phyloP scores from a whole-genome alignment of 2,797 vertebrate genomes.

The Potorous gilbertii region DNA sequence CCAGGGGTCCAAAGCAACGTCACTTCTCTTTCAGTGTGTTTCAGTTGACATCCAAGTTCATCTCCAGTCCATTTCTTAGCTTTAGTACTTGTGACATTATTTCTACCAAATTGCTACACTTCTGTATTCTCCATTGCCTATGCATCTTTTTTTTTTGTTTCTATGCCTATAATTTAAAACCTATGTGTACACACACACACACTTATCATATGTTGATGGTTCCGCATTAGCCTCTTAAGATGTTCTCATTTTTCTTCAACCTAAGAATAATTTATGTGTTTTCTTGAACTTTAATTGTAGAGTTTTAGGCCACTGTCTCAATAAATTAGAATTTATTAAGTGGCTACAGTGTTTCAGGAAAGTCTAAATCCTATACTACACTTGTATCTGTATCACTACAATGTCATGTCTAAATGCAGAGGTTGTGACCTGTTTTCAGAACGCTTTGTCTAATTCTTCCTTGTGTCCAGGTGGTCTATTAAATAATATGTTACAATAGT shows the following conservation, averaged over 20 bases:
- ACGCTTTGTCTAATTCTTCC: background rate
- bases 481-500: background rate
- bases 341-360: background rate
- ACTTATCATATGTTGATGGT: too few species aligned
- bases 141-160: too few species aligned
- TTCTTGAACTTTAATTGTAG: background rate
- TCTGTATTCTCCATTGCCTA: too few species aligned
- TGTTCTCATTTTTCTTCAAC: background rate
- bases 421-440: background rate
- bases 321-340: background rate
- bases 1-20: too few species aligned
- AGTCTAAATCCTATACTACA: too few species aligned
- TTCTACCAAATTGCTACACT: background rate
- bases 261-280: background rate
- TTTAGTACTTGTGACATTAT: background rate
- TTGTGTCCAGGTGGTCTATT: background rate
- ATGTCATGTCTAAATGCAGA: background rate
- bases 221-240: background rate
- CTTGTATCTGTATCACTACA: too few species aligned
- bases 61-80: background rate
- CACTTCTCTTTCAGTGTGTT: background rate
- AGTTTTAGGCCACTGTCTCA: background rate
- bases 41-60: background rate
- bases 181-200: too few species aligned
- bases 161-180: too few species aligned